Evolutionary conservation across 1,140 invertebrate genomes (phyloP).

Genomic region (Hylaeus anthracinus): DNA sequence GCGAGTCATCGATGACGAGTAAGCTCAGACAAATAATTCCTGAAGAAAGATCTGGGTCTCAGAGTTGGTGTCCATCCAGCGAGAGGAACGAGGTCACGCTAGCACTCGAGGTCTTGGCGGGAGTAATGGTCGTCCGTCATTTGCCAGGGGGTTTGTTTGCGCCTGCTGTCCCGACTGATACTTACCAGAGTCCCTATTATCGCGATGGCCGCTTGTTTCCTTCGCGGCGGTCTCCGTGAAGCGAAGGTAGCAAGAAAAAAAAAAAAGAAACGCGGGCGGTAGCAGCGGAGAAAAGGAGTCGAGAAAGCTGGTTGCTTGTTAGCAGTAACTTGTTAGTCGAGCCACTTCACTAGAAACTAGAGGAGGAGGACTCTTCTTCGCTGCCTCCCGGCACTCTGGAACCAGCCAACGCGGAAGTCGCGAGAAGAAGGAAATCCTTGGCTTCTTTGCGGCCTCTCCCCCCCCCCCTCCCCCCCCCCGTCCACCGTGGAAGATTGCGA

Average conservation of each 20-base stretch:
- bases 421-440: conserved; percentile 27
- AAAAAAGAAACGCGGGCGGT: neutral
- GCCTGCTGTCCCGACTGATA: conserved; percentile 29
- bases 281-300: neutral
- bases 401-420: conserved; percentile 17
- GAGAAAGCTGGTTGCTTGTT: conserved; percentile 55
- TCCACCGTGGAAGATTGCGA: neutral
- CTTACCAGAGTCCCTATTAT: conserved; percentile 50
- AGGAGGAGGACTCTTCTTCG: conserved; percentile 48
- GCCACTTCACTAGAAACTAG: conserved; percentile 56
- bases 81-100: neutral
- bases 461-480: too few species aligned
- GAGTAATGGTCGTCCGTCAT: conserved; percentile 22
- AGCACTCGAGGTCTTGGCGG: neutral
- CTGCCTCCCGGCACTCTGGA: conserved; percentile 19
- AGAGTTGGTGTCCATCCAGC: too few species aligned
- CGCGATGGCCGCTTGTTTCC: conserved; percentile 57
- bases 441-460: neutral
- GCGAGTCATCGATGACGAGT: too few species aligned
- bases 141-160: conserved; percentile 52
- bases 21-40: too few species aligned
- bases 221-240: neutral
- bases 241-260: neutral
- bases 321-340: conserved; percentile 60
- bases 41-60: too few species aligned